These are phyloP conservation scores for Trimorus sp. DNA, from an alignment of 2,888 invertebrate genomes.

Conservation along the genomic window DNA sequence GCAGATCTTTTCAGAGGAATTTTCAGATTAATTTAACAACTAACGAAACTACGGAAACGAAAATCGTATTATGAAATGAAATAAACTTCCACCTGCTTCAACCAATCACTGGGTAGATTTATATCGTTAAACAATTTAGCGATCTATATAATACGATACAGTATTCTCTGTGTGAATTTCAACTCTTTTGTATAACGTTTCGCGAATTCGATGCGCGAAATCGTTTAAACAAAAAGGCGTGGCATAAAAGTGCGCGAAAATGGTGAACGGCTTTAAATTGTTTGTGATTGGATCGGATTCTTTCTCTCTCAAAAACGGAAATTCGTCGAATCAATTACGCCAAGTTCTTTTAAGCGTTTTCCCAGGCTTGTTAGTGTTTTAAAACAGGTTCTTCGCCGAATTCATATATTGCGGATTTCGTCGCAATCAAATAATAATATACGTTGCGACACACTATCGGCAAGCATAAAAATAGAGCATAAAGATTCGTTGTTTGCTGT, in stretches of 20 bases:
- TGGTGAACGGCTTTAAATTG: not conserved
- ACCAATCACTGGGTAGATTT: too few species aligned
- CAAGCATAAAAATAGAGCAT: conserved; percentile 45
- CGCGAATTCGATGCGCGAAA: too few species aligned
- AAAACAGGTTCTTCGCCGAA: conserved; percentile 21
- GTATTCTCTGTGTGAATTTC: too few species aligned
- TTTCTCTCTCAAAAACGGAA: not conserved
- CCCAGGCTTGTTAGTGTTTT: conserved; percentile 20
- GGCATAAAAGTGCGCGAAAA: not conserved
- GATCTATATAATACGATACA: too few species aligned
- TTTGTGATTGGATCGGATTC: conserved; percentile 14
- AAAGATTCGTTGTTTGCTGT: conserved; percentile 49
- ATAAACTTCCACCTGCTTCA: too few species aligned
- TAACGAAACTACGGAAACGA: too few species aligned
- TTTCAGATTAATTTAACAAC: too few species aligned
- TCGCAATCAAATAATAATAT: conserved; percentile 48
- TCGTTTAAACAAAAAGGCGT: too few species aligned
- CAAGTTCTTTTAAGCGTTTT: conserved; percentile 16
- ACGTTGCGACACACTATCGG: conserved; percentile 41
- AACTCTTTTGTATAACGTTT: too few species aligned
- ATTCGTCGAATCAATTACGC: conserved; percentile 27
- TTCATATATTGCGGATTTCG: conserved; percentile 35
- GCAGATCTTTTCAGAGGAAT: too few species aligned
- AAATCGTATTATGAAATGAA: too few species aligned
- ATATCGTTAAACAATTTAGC: too few species aligned